Base-by-base conservation (phyloP, 2,888 invertebrate genomes). In the Ellobium chinense region DNA sequence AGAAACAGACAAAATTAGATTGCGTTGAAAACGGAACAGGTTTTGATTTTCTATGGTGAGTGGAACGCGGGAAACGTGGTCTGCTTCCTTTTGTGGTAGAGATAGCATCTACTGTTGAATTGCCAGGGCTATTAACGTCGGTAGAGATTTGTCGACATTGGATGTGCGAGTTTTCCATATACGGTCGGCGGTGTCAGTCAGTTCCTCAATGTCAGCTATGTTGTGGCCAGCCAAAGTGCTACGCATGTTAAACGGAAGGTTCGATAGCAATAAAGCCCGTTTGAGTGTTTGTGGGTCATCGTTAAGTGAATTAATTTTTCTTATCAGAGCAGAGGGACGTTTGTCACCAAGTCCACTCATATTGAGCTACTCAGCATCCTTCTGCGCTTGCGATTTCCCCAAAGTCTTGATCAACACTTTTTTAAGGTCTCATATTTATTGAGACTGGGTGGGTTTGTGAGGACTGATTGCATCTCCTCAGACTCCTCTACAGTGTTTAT, bases 221-320 rank as follows among this genome's bases (percentile, higher is more conserved):
- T 70, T 46, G 4, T 78, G 70, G 7, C 60, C 70, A 31, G 69
- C 70, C 1, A 79, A 27, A n/a, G 72, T 66, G 36, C 34, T 65
- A 7, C 66, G 34, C 1, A 72, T 65, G 36, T 72, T 65, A 0
- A 24, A n/a, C 7, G 78, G 78, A 14, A 79, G 36, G n/a, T 65
- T 73, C 18, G 78, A 9, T 18, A 72, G 63, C 9, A 79, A 65
- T n/a, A 79, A 37, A 27, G 73, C 72, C 12, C 78, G 18, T 14
- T 79, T 79, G 4, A 68, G 27, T 18, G 70, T 72, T 21, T 78
- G 63, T 0, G 78, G 78, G 24, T 78, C 78, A n/a, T 69, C 69
- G 56, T 78, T 72, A n/a, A 78, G 54, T 4, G 78, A 39, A 34
- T 72, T 78, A n/a, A 63, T 78, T 31, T 78, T 70, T n/a, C 77